phyloP scores from a whole-genome alignment of 2,113 vertebrate species.

The Oreochromis spilurus region DNA sequence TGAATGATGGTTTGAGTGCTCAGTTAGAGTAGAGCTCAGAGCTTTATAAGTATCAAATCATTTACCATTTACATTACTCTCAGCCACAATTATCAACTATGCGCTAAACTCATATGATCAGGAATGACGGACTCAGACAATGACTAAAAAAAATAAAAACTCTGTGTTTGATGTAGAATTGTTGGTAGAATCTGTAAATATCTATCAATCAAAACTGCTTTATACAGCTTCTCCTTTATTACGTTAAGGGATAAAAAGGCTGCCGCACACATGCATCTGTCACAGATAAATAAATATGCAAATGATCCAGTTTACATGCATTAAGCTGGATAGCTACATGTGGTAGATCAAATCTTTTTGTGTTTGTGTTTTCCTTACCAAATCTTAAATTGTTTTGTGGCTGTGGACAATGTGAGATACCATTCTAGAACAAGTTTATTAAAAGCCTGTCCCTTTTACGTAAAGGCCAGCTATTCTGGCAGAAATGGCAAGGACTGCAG shows the following conservation, averaged over 20 bases:
- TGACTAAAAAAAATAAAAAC: neutral
- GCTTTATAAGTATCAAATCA: neutral
- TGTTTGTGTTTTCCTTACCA: neutral
- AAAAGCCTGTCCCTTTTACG: neutral
- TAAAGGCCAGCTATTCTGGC: neutral
- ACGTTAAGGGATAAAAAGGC: neutral
- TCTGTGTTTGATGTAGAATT: neutral
- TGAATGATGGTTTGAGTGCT: neutral
- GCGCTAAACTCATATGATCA: neutral
- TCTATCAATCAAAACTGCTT: neutral
- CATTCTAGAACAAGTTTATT: neutral
- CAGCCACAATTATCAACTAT: neutral
- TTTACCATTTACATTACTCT: neutral
- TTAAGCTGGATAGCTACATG: neutral
- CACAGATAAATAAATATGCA: neutral
- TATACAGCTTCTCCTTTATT: neutral
- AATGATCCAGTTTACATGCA: neutral
- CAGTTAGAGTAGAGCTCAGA: neutral
- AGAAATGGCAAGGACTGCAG: neutral
- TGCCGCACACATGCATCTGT: neutral
- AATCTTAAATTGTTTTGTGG: neutral
- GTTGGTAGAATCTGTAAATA: neutral
- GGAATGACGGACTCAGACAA: neutral
- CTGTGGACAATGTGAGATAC: neutral
- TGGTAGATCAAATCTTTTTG: neutral